Evolutionary conservation across 2,113 vertebrate genomes (phyloP), one percentile per base, ranked within the genome.

Genomic region (Microcebus lehilahytsara): DNA sequence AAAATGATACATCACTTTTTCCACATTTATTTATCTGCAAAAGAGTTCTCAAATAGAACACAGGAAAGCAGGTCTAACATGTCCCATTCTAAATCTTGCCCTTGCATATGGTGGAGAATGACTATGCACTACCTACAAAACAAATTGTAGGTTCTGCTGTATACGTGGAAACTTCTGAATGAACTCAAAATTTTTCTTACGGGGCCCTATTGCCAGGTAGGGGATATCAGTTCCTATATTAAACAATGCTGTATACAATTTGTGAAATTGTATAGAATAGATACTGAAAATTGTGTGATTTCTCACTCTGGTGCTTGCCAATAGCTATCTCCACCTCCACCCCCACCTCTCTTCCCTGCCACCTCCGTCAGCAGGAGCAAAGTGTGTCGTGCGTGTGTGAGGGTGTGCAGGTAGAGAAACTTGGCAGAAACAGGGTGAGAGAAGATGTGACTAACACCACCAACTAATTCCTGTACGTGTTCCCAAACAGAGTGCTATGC

Each of bases 91-190:
- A 79, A 78, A 37, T 16, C 72, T 51, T 25, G 56, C 40, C 37
- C 7, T 90, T 58, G 10, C 9, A 0, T 49, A 1, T 58, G 25
- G 22, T 32, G 58, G 32, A 53, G 0, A 53, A 58, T 75, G 56
- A 84, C 10, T 16, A 0, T 27, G n/a, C 53, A n/a, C 17, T 3
- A 22, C n/a, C 10, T 13, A n/a, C 0, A 3, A 49, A 40, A 74
- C 23, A 53, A 53, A 74, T 37, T 60, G 0, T 9, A 27, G 53
- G 9, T 74, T 83, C 20, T n/a, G 9, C 20, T 64, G 32, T 62
- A 6, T 46, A 34, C 27, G 2, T 22, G 12, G 2, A 69, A 62
- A 87, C 25, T 74, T 27, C 37, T 30, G 14, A 42, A 49, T 34
- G 56, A 42, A 78, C 13, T 37, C 8, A 51, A 5, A 51, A 20